These are phyloP conservation scores for Dioctria linearis DNA, from an alignment of 2,888 invertebrate species.

Conservation along the genomic window DNA sequence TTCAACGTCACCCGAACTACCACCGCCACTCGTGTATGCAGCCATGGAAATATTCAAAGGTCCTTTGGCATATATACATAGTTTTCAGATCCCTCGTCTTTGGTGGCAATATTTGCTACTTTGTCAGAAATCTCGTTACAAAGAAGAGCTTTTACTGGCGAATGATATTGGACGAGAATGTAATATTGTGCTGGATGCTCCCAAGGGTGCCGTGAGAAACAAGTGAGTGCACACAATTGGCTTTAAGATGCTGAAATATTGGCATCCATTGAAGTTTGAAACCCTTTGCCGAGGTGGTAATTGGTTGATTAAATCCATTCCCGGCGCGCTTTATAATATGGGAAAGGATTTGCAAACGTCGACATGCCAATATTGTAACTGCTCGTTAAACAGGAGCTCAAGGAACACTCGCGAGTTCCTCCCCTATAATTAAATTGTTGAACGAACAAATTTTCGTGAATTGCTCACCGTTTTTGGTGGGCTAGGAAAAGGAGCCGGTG, in stretches of 20 bases:
- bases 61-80: neutral
- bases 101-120: constrained; percentile 37
- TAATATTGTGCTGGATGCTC: constrained; percentile 21
- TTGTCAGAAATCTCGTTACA: constrained; percentile 34
- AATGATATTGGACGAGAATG: constrained; percentile 17
- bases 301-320: constrained; percentile 57
- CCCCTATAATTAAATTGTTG: constrained; percentile 44
- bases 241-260: constrained; percentile 32
- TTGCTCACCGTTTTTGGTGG: constrained; percentile 38
- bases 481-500: neutral
- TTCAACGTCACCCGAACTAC: neutral
- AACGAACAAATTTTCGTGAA: constrained; percentile 46
- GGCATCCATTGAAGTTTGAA: constrained; percentile 15
- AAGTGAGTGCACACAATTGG: constrained; percentile 45
- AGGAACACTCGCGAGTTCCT: constrained; percentile 19
- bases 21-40: constrained; percentile 12
- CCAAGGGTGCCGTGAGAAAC: constrained; percentile 15
- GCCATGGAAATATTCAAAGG: constrained; percentile 8
- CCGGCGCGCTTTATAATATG: constrained; percentile 42
- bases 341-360: constrained; percentile 51
- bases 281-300: constrained; percentile 46
- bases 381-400: constrained; percentile 36
- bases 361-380: constrained; percentile 50
- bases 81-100: constrained; percentile 7
- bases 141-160: constrained; percentile 27